Evolutionary conservation across 2,797 vertebrate species (phyloP), one percentile per base, ranked within the genome.

Genomic region (Danio tinwini): DNA sequence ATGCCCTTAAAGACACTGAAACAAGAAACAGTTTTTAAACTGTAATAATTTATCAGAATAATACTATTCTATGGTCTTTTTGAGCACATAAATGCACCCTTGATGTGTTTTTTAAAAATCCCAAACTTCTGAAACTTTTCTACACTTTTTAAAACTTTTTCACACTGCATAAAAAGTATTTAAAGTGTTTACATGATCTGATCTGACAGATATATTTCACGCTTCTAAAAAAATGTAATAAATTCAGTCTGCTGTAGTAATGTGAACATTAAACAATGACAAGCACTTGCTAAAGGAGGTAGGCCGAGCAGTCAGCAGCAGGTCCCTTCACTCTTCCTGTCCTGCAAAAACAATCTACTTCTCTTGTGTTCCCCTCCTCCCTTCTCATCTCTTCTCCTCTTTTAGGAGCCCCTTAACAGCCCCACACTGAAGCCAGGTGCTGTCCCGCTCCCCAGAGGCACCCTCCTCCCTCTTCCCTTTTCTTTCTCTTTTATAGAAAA

Each of bases 391-490:
- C 83, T 83, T 86, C 67, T 42, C 37, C 83, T 84, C 61, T 71
- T 82, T 44, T 73, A 89, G 88, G 87, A 91, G 89, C 82, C 87
- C 81, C 81, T 84, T 68, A 72, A 81, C 79, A 87, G 86, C 86
- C 89, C 83, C 85, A 87, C 50, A 88, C 85, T 88, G 79, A 72
- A 85, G 87, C 91, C 92, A 93, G 93, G 93, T 94, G 93, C 89
- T 88, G 82, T 85, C 87, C 91, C 91, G 91, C 88, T 81, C 75
- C 89, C 90, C 90, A 80, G 89, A 89, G 88, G 88, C 91, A 76
- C 88, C 81, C 79, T 88, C 90, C 92, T 92, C 91, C 92, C 89
- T 29, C 29, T 29, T 29, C 29, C 29, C 29, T 92, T 92, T 88
- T 89, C 68, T 90, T 92, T 90, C 88, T 88, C 89, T 73, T 73